A percentile compares a stretch with the other conserved stretches of the same genome.
Conservation (phyloP, 2,113 vertebrate species). For the Myiozetetes cayanensis region DNA sequence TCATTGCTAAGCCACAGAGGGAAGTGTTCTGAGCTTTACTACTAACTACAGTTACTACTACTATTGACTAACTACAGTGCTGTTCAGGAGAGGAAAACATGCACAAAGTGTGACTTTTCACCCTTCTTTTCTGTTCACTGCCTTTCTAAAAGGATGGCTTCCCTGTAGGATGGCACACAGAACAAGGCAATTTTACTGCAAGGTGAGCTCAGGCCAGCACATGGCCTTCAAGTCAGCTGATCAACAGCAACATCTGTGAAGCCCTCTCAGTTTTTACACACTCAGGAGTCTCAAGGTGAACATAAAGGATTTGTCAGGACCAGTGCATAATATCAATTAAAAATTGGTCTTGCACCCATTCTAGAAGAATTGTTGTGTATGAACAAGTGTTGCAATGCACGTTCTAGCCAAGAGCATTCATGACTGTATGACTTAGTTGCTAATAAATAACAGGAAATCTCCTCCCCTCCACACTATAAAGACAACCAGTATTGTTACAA, state of each 20-base stretch:
- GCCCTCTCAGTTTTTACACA: background rate
- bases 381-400: background rate
- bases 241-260: background rate
- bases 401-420: background rate
- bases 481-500: background rate
- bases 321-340: background rate
- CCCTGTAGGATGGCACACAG: background rate
- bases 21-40: background rate
- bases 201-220: background rate
- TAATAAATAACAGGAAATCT: background rate
- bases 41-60: too few species aligned
- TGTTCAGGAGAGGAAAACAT: background rate
- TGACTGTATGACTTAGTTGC: background rate
- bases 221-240: background rate
- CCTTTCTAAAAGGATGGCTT: background rate
- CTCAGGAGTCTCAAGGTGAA: background rate
- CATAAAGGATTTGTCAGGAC: background rate
- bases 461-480: background rate
- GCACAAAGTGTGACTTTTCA: background rate
- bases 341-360: background rate
- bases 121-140: background rate
- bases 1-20: background rate
- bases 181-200: fast-evolving
- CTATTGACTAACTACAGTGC: background rate
- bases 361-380: background rate